Percentiles rank a stretch among this genome's conserved stretches.
phyloP scores from a whole-genome alignment of 2,113 vertebrate species.

The Speoplatyrhinus poulsoni region DNA sequence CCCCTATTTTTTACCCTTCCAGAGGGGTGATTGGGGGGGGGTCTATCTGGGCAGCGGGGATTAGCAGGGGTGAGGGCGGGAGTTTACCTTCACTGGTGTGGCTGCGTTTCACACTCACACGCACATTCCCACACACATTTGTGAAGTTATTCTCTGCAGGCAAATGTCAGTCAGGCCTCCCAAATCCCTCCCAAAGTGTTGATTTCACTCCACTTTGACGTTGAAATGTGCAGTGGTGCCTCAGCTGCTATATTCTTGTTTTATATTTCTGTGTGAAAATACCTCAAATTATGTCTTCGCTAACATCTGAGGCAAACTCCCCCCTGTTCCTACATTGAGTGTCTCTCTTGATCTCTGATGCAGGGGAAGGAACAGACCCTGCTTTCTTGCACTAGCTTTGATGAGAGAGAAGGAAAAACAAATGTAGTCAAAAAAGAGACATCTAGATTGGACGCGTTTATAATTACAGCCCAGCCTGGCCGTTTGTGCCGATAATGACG shows the following conservation, averaged over 20 bases:
- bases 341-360: conserved; percentile 65
- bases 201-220: conserved; percentile 42
- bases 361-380: conserved; percentile 43
- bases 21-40: conserved; percentile 70
- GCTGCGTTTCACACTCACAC: conserved; percentile 57
- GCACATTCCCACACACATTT: conserved; percentile 70
- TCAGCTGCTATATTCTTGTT: conserved; percentile 32
- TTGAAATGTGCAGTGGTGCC: conserved; percentile 49
- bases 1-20: conserved; percentile 67
- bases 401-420: conserved; percentile 51
- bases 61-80: conserved; percentile 49
- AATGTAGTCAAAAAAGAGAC: conserved; percentile 41
- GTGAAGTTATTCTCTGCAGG: conserved; percentile 23
- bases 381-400: conserved; percentile 45
- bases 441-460: conserved; percentile 42
- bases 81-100: conserved; percentile 76
- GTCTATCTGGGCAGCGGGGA: conserved; percentile 47
- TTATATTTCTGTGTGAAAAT: conserved; percentile 33
- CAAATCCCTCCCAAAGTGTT: conserved; percentile 61
- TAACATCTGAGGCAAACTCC: conserved; percentile 59
- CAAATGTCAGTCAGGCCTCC: conserved; percentile 60
- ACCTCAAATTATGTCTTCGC: conserved; percentile 70
- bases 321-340: conserved; percentile 28
- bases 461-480: conserved; percentile 16
- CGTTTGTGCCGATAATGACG: conserved; percentile 39